Conservation (phyloP, 2,888 invertebrate species). For the Sesia apiformis region DNA sequence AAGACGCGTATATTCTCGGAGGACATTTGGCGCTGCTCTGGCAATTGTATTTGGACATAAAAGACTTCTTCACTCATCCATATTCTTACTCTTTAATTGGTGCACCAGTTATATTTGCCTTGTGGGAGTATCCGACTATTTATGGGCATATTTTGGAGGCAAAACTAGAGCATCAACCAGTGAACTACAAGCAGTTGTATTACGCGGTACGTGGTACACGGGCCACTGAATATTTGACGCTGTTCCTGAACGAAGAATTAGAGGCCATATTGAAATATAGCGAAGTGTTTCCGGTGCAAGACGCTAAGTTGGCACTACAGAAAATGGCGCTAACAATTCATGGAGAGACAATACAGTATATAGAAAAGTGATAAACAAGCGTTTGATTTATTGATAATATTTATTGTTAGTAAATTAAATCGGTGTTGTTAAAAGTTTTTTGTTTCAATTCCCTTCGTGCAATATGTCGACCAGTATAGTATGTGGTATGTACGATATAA, state of each 20-base stretch:
- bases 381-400: neutral
- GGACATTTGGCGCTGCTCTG: slow-evolving; percentile 59
- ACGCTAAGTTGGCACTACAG: slow-evolving; percentile 46
- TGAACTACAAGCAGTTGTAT: slow-evolving; percentile 49
- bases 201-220: slow-evolving; percentile 53
- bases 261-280: slow-evolving; percentile 38
- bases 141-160: slow-evolving; percentile 48
- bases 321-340: slow-evolving; percentile 60
- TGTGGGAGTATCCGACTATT: slow-evolving; percentile 60
- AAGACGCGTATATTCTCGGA: slow-evolving; percentile 50
- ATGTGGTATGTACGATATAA: too few species aligned
- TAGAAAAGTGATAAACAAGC: slow-evolving; percentile 34
- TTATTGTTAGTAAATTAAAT: neutral
- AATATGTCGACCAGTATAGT: too few species aligned
- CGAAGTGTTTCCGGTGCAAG: slow-evolving; percentile 46
- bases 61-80: slow-evolving; percentile 59
- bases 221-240: slow-evolving; percentile 45
- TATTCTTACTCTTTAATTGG: slow-evolving; percentile 55
- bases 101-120: slow-evolving; percentile 46
- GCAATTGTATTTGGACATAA: slow-evolving; percentile 58
- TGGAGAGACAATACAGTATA: slow-evolving; percentile 48
- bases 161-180: slow-evolving; percentile 34
- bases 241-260: slow-evolving; percentile 48
- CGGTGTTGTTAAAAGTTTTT: too few species aligned
- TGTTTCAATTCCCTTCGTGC: too few species aligned